phyloP scores from a whole-genome alignment of 1,140 invertebrate genomes.

The Batillaria attramentaria region DNA sequence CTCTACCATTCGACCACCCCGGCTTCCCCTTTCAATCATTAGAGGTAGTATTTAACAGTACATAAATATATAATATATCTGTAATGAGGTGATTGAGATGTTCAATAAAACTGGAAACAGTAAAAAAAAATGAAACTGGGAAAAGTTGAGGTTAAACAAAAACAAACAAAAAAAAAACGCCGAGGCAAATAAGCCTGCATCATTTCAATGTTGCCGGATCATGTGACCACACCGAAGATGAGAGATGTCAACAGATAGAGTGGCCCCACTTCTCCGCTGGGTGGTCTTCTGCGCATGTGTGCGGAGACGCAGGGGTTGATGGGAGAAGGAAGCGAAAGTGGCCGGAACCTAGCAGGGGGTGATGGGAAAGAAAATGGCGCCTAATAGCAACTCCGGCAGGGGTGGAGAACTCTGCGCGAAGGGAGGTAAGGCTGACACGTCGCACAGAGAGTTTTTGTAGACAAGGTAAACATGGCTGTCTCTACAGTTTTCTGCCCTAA shows the following conservation, averaged over 20 bases:
- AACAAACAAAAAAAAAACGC: no score
- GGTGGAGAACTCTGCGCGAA: background rate
- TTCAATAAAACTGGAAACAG: no score
- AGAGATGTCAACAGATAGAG: background rate
- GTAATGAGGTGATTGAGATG: no score
- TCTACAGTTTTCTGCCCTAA: background rate
- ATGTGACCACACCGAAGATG: background rate
- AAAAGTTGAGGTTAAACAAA: no score
- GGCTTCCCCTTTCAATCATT: no score
- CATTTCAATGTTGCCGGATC: background rate
- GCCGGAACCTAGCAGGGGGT: background rate
- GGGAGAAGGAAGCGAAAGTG: background rate
- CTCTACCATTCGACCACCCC: no score
- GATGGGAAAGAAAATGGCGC: constrained; percentile 22
- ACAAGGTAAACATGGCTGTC: constrained; percentile 5
- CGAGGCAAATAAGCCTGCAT: background rate
- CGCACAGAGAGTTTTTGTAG: constrained; percentile 16
- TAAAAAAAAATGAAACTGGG: no score
- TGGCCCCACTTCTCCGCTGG: background rate
- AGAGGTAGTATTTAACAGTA: no score
- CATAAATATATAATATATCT: no score
- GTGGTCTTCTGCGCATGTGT: background rate
- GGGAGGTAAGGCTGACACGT: constrained; percentile 6
- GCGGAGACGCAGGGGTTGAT: background rate
- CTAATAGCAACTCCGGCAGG: constrained; percentile 5